Conservation (phyloP, 2,888 invertebrate species). For the Papilio demoleus region DNA sequence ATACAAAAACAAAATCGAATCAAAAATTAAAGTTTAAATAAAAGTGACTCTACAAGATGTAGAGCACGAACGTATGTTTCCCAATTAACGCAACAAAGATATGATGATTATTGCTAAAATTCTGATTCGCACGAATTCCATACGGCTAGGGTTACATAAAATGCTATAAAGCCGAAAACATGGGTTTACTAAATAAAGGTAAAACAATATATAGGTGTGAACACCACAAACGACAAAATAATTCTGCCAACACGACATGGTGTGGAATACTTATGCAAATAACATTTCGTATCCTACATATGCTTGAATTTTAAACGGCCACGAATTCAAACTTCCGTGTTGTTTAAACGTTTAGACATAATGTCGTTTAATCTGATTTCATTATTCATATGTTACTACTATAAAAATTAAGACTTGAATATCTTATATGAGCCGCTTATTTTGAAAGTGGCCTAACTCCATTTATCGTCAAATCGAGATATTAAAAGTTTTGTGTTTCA, state of each 20-base stretch:
- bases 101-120: conserved; percentile 26
- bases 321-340: conserved; percentile 26
- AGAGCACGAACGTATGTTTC: conserved; percentile 6
- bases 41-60: background rate
- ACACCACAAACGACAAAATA: conserved; percentile 52
- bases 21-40: background rate
- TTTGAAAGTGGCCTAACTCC: too few relatives aligned
- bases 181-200: conserved; percentile 45
- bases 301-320: conserved; percentile 46
- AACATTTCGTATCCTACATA: conserved; percentile 56
- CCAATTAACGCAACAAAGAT: conserved; percentile 18
- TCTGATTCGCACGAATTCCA: conserved; percentile 20
- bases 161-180: conserved; percentile 26
- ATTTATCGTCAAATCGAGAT: too few relatives aligned
- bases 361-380: conserved; percentile 2
- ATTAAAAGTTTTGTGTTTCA: too few relatives aligned
- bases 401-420: too few relatives aligned
- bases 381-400: too few relatives aligned
- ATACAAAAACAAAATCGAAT: background rate
- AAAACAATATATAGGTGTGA: conserved; percentile 47
- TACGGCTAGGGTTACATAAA: conserved; percentile 25
- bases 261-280: conserved; percentile 67
- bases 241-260: conserved; percentile 51
- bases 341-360: conserved; percentile 14
- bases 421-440: too few relatives aligned